phyloP scores from a whole-genome alignment of 2,888 invertebrate species.

The Tanypteryx hageni region DNA sequence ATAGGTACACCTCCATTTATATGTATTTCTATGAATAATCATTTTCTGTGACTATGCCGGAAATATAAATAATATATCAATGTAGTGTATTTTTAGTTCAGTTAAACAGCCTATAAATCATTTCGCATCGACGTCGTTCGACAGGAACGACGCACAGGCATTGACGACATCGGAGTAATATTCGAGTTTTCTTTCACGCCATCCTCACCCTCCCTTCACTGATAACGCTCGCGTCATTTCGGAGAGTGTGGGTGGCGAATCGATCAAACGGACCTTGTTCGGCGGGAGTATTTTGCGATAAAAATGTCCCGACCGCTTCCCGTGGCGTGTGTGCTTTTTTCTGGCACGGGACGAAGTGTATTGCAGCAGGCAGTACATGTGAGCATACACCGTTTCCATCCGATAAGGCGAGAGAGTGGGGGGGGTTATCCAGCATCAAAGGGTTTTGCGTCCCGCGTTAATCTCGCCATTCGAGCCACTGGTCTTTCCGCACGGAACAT shows the following conservation, averaged over 20 bases:
- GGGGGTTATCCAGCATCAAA: constrained; percentile 58
- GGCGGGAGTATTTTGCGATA: constrained; percentile 43
- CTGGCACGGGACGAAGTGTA: constrained; percentile 55
- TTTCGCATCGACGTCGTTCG: background rate
- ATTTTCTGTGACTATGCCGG: too few species aligned
- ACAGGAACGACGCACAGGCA: background rate
- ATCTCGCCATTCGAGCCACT: constrained; percentile 61
- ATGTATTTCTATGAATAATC: too few species aligned
- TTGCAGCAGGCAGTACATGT: constrained; percentile 55
- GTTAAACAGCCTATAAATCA: background rate
- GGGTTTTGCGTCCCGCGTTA: constrained; percentile 59
- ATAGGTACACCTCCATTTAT: too few species aligned
- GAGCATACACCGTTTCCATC: constrained; percentile 29
- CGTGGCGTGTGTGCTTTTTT: constrained; percentile 42
- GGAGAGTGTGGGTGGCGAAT: constrained; percentile 34
- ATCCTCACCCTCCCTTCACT: background rate
- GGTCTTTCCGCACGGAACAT: constrained; percentile 64
- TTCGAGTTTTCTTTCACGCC: background rate
- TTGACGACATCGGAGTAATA: background rate
- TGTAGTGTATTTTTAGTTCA: too few species aligned
- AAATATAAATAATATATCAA: too few species aligned
- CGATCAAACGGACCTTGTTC: constrained; percentile 56
- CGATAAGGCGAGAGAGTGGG: background rate
- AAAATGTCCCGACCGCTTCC: constrained; percentile 42
- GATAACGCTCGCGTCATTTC: constrained; percentile 23